Evolutionary conservation across 2,113 vertebrate genomes (phyloP).

Genomic region (Empidonax alnorum): DNA sequence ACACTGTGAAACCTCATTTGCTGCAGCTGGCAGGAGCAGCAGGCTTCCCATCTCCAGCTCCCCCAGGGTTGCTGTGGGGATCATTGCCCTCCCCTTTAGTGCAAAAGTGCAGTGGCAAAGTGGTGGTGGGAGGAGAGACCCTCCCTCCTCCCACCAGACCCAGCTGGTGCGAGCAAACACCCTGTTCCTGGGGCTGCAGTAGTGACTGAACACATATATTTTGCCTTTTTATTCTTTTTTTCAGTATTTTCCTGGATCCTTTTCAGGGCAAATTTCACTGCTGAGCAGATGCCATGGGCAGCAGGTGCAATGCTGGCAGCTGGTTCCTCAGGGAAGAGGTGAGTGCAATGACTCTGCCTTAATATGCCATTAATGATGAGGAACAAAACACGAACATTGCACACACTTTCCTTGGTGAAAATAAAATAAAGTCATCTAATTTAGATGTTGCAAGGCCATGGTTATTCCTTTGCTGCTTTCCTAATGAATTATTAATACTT

Average conservation of each 20-base stretch:
- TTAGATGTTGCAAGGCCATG: not conserved
- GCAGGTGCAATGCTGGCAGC: not conserved
- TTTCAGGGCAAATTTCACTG: not conserved
- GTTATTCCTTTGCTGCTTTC: not conserved
- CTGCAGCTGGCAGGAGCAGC: not conserved
- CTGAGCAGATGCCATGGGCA: not conserved
- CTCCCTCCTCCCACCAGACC: not conserved
- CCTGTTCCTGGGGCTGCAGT: accelerated
- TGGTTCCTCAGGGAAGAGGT: not conserved
- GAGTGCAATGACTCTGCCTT: not conserved
- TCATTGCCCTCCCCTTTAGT: accelerated
- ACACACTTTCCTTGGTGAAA: not conserved
- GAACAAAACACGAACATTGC: not conserved
- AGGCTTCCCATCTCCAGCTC: not conserved
- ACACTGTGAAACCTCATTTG: not conserved
- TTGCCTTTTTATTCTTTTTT: not conserved
- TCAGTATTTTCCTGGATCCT: not conserved
- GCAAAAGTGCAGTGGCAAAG: not conserved
- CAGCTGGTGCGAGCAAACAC: not conserved
- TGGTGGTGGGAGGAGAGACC: accelerated
- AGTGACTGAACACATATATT: not conserved
- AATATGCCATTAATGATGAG: not conserved
- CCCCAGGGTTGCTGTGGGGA: not conserved
- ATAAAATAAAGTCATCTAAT: not conserved
- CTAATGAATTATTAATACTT: not conserved